These are phyloP conservation scores for Drosophila arizonae DNA, from an alignment of 1,140 invertebrate genomes.

Conservation along the genomic window DNA sequence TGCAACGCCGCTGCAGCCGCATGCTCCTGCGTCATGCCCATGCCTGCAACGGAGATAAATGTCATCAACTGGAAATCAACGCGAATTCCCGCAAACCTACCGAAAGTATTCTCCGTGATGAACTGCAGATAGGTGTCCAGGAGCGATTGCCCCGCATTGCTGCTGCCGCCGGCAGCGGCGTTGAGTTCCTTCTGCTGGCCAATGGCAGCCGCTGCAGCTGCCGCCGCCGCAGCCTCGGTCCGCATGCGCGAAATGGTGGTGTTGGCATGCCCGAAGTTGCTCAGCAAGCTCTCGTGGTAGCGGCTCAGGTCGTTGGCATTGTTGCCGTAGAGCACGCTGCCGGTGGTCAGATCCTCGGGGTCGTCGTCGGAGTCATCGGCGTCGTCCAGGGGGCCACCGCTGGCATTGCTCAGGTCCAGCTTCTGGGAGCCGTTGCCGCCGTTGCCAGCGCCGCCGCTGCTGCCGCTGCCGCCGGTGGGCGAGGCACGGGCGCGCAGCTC, in stretches of 20 bases:
- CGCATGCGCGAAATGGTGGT: constrained; percentile 84
- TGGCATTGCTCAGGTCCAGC: constrained; percentile 86
- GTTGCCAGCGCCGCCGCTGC: constrained; percentile 86
- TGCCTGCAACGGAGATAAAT: constrained; percentile 52
- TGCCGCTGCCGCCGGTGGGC: constrained; percentile 88
- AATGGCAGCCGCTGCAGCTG: constrained; percentile 70
- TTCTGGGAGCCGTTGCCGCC: constrained; percentile 90
- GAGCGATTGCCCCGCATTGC: constrained; percentile 87
- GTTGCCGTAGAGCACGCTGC: constrained; percentile 72
- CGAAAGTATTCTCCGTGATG: constrained; percentile 91
- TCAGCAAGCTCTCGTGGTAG: constrained; percentile 76
- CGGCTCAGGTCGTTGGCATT: constrained; percentile 70
- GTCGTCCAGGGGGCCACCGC: constrained; percentile 84
- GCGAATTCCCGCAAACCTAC: constrained; percentile 68
- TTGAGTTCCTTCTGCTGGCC: constrained; percentile 83
- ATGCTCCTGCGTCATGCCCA: constrained; percentile 84
- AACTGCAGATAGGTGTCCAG: constrained; percentile 93
- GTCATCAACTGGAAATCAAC: no score
- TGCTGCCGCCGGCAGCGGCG: constrained; percentile 58
- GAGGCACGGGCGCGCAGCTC: constrained; percentile 91
- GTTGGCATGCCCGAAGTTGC: constrained; percentile 85
- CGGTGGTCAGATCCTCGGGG: constrained; percentile 90
- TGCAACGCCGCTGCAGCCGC: constrained; percentile 85
- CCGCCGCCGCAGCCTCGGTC: constrained; percentile 83
- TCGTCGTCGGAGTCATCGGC: constrained; percentile 85